Conservation (phyloP, 2,797 vertebrate genomes). For the Girardinus metallicus region DNA sequence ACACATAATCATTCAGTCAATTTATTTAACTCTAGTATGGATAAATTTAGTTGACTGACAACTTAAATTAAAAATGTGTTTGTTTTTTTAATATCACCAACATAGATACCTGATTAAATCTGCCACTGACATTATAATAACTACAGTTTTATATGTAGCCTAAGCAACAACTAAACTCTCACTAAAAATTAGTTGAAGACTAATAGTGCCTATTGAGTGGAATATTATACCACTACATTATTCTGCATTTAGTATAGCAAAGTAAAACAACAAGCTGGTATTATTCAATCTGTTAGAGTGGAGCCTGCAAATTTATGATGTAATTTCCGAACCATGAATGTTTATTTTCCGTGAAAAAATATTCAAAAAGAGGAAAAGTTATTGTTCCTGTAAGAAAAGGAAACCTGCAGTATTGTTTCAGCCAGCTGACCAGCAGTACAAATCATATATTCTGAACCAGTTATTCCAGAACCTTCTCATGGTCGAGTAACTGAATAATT, state of each 20-base stretch:
- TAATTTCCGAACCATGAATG: not conserved
- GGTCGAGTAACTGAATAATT: too few relatives aligned
- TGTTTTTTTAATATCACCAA: not conserved
- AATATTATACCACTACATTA: not conserved
- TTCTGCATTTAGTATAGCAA: not conserved
- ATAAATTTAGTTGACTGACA: not conserved
- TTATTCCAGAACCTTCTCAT: not conserved
- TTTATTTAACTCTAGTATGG: not conserved
- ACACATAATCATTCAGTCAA: not conserved
- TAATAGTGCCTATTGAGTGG: not conserved
- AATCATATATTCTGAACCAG: not conserved
- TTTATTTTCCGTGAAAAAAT: not conserved
- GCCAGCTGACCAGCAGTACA: not conserved
- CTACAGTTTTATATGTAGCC: not conserved
- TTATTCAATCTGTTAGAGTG: not conserved
- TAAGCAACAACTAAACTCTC: not conserved
- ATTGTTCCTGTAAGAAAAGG: not conserved
- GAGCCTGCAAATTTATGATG: not conserved
- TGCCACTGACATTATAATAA: not conserved
- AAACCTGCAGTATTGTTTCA: not conserved
- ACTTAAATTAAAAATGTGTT: not conserved
- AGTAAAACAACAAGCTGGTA: not conserved
- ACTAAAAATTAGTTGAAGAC: not conserved
- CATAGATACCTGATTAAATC: not conserved
- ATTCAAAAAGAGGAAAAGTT: not conserved